Percentiles rank a stretch among this genome's conserved stretches.
Conservation (phyloP, 2,113 vertebrate species). For the Mustela lutreola region DNA sequence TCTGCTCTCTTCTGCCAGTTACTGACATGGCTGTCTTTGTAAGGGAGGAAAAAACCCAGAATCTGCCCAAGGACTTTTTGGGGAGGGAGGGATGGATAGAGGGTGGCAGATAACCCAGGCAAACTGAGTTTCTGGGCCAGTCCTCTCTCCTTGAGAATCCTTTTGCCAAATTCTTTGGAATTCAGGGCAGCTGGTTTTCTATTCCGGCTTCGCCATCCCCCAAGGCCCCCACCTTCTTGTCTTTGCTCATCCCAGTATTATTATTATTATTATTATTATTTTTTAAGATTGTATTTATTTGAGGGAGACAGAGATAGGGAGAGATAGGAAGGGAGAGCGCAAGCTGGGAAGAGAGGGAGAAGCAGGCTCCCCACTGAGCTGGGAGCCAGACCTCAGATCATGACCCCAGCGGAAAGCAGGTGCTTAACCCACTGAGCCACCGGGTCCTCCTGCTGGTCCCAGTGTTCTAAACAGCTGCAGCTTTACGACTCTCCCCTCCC, state of each 20-base stretch:
- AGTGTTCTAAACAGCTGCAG: background rate
- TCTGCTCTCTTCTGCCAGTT: background rate
- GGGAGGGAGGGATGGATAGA: background rate
- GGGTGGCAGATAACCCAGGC: background rate
- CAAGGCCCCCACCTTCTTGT: background rate
- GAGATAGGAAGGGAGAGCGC: background rate
- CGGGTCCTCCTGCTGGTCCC: background rate
- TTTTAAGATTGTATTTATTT: background rate
- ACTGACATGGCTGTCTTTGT: slow-evolving; percentile 65
- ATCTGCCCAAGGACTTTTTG: background rate
- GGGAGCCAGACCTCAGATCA: background rate
- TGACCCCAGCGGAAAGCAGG: background rate
- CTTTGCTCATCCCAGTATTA: background rate
- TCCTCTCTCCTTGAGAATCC: slow-evolving; percentile 17
- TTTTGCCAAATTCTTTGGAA: slow-evolving; percentile 36
- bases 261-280: too few relatives aligned
- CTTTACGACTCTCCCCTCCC: too few relatives aligned
- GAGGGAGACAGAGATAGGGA: background rate
- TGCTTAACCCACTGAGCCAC: background rate
- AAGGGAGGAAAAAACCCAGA: background rate
- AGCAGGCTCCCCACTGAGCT: background rate
- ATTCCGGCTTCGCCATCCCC: background rate
- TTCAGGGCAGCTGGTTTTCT: slow-evolving; percentile 56
- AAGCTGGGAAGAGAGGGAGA: background rate
- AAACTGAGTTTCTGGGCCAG: background rate